Evolutionary conservation across 2,113 vertebrate genomes (phyloP).

Genomic region (Tachuris rubrigastra): DNA sequence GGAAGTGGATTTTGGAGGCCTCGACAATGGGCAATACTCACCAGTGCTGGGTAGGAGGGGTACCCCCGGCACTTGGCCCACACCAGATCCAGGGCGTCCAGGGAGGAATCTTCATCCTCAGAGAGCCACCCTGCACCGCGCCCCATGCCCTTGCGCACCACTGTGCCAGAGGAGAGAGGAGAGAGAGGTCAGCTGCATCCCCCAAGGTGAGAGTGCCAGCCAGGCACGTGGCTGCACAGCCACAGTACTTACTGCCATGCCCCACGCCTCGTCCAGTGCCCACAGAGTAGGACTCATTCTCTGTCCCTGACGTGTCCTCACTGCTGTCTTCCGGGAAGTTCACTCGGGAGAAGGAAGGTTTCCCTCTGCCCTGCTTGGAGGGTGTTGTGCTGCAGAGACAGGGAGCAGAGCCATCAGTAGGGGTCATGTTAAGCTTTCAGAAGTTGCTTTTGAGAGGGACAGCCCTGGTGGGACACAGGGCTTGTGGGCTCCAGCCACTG

Average conservation of each 20-base stretch:
- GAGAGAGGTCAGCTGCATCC: background rate
- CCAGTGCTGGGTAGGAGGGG: slow-evolving; percentile 96
- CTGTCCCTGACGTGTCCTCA: slow-evolving; percentile 95
- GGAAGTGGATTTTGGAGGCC: fast-evolving
- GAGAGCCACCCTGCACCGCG: slow-evolving; percentile 89
- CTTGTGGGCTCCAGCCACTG: fast-evolving
- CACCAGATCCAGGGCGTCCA: slow-evolving; percentile 95
- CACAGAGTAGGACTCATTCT: slow-evolving; percentile 96
- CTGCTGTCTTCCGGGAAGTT: slow-evolving; percentile 97
- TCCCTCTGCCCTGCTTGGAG: slow-evolving; percentile 95
- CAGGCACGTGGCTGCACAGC: background rate
- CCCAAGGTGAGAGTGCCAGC: background rate
- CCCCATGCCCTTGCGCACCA: slow-evolving; percentile 88
- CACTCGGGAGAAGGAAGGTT: slow-evolving; percentile 91
- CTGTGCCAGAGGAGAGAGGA: slow-evolving; percentile 59
- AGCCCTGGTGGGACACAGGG: background rate
- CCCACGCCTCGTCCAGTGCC: slow-evolving; percentile 88
- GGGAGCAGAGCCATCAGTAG: background rate
- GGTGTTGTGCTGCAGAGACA: slow-evolving; percentile 86
- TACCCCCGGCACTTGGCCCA: slow-evolving; percentile 99
- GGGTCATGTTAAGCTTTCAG: background rate
- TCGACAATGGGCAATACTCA: slow-evolving; percentile 37
- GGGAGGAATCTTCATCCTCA: slow-evolving; percentile 90
- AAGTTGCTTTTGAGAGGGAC: fast-evolving
- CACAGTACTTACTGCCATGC: slow-evolving; percentile 83